These are phyloP conservation scores for Spilarctia lutea DNA, from an alignment of 2,888 invertebrate genomes.

Conservation along the genomic window DNA sequence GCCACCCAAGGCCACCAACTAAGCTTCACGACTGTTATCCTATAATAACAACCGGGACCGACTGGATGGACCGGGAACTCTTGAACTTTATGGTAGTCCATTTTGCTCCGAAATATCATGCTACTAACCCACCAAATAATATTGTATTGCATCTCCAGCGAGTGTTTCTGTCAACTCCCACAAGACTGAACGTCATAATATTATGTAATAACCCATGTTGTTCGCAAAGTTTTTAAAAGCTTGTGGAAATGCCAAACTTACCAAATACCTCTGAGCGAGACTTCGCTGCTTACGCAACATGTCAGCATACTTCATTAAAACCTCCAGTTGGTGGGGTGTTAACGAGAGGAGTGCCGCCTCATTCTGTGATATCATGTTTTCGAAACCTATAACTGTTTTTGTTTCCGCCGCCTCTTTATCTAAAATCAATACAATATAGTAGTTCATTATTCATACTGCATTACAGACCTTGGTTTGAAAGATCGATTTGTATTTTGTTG, in stretches of 20 bases:
- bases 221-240: background rate
- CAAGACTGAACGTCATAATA: background rate
- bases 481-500: background rate
- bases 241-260: constrained; percentile 17
- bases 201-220: too few species aligned
- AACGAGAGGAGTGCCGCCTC: constrained; percentile 70
- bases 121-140: background rate
- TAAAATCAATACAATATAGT: constrained; percentile 14
- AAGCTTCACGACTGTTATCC: too few species aligned
- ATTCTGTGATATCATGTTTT: constrained; percentile 63
- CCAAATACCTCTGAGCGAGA: constrained; percentile 55
- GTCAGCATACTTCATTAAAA: constrained; percentile 69
- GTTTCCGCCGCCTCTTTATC: constrained; percentile 2
- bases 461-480: background rate
- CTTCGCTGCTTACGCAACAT: constrained; percentile 67
- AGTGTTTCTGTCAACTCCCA: background rate
- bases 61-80: too few species aligned
- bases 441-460: background rate
- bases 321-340: constrained; percentile 62
- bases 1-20: too few species aligned
- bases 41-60: too few species aligned
- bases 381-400: constrained; percentile 51
- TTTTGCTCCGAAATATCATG: too few species aligned
- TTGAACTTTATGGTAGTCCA: too few species aligned
- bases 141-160: background rate